These are phyloP conservation scores for Lytechinus pictus DNA, from an alignment of 35 echinoderm and acorn worm genomes.

Conservation along the genomic window DNA sequence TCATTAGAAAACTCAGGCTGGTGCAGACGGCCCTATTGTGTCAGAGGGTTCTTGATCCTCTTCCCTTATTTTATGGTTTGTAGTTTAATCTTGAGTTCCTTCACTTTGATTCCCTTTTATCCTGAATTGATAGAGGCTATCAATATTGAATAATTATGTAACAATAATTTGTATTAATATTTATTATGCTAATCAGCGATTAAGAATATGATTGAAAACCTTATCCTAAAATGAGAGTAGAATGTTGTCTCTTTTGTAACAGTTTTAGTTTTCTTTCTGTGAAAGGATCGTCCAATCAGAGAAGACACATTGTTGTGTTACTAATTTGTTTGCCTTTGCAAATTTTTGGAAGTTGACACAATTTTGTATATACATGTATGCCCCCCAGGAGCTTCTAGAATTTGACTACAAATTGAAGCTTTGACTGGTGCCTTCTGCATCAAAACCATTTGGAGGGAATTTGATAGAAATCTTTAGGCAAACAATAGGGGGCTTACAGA, in stretches of 20 bases:
- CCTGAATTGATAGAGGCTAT: too few relatives aligned
- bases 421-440: not conserved
- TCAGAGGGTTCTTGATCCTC: too few relatives aligned
- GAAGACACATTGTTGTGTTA: not conserved
- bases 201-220: not conserved
- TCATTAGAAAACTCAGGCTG: too few relatives aligned
- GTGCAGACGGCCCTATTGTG: too few relatives aligned
- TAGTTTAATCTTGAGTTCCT: too few relatives aligned
- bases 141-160: too few relatives aligned
- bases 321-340: not conserved
- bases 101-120: too few relatives aligned
- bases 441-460: slow-evolving; percentile 11
- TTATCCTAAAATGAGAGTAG: not conserved
- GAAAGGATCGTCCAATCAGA: not conserved
- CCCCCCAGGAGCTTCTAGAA: not conserved
- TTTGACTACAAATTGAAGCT: not conserved
- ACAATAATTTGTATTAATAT: too few relatives aligned
- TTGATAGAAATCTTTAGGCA: not conserved
- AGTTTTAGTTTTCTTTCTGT: not conserved
- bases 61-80: too few relatives aligned
- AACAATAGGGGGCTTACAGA: not conserved
- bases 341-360: not conserved
- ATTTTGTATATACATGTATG: not conserved
- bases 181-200: too few relatives aligned
- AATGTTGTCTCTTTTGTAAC: not conserved